Conservation (phyloP, 2,113 vertebrate genomes). For the Aix galericulata region DNA sequence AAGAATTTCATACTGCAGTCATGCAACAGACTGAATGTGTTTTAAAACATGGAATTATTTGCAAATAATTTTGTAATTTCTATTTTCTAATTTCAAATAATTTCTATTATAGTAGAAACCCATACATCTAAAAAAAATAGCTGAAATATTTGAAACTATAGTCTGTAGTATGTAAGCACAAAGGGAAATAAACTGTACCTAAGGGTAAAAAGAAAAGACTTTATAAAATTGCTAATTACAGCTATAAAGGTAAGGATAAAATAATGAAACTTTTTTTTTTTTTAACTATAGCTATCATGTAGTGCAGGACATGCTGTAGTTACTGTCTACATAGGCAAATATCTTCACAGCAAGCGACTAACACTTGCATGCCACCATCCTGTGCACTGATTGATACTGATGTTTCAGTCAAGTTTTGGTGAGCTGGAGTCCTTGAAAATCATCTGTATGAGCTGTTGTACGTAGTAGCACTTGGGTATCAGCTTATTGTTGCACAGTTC, state of each 20-base stretch:
- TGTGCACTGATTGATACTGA: fast-evolving
- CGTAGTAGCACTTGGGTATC: no score
- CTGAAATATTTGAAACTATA: not conserved
- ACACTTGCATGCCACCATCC: fast-evolving
- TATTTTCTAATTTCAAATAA: no score
- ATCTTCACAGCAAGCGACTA: fast-evolving
- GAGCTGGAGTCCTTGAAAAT: fast-evolving
- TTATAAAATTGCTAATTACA: not conserved
- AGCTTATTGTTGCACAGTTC: no score
- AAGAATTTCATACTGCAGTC: not conserved
- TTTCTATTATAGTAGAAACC: not conserved
- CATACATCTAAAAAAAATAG: not conserved
- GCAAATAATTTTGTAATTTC: not conserved
- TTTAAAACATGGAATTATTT: not conserved
- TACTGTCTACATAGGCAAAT: not conserved
- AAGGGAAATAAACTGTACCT: not conserved
- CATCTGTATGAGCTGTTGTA: fast-evolving
- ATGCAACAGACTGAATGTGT: not conserved
- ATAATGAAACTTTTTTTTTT: not conserved
- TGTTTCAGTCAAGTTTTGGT: fast-evolving
- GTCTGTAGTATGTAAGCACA: not conserved
- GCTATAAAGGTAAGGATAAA: not conserved
- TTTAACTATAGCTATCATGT: fast-evolving
- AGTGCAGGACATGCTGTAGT: fast-evolving
- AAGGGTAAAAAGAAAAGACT: not conserved